Base-by-base conservation (phyloP, 2,888 invertebrate species). In the Caradrina clavipalpis region DNA sequence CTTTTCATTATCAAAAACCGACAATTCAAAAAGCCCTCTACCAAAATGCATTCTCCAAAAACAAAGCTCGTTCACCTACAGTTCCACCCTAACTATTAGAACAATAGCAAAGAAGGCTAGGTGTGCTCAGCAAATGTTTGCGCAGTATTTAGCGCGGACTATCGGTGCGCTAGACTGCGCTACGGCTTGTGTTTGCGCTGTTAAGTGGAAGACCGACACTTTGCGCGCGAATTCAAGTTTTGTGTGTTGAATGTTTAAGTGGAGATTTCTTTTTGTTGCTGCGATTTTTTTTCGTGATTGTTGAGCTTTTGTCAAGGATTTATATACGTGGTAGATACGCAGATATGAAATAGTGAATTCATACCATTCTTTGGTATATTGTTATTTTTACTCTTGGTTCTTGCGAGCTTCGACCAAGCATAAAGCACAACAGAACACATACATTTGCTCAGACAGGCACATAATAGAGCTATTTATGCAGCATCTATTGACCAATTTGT, bases 121-220 rank as follows among this genome's bases (percentile, higher is more conserved):
- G 77, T 71, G 68, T 69, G 70, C 42, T 60, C 49, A 62, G 53
- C 67, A 73, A 83, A 83, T 72, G 72, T 83, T 83, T 78, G 73
- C 70, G 53, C 57, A 58, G 64, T 69, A 68, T 78, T 83, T 81
- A 83, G 75, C 83, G 75, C 21, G 53, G 74, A 54, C 67, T 57
- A 65, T 55, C 67, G 68, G 56, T 54, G 54, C 47, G 45, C 54
- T 74, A 50, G 35, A 31, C 59, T 51, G 39, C 31, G 53, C 57
- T 60, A 19, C 49, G 45, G 54, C 53, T 58, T 76, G 64, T 82
- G 83, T 80, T 82, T 82, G 83, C 56, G 58, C 55, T 69, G 60
- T 60, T 82, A 82, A 82, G 81, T 82, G 81, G 69, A 26, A 45
- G 22, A 70, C 77, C 75, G 77, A 78, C 77, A 79, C 70, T 74